Base-by-base conservation (phyloP, 1,140 invertebrate species). In the Zaprionus tsacasi region DNA sequence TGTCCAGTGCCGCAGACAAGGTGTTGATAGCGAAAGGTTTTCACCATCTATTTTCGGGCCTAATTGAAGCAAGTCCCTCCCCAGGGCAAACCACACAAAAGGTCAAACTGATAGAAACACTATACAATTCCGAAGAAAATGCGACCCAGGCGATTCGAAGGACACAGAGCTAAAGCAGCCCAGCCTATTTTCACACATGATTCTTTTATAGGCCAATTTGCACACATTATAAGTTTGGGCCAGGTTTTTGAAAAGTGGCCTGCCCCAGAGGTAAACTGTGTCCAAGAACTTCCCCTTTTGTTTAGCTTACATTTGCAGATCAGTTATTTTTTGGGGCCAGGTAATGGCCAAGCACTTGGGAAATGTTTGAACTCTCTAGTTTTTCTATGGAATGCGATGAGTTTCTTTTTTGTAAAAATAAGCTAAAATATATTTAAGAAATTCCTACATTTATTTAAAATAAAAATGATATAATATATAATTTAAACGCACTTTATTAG, bases 151-250 rank as follows among this genome's bases (percentile, higher is more conserved):
- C 45, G 30, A 33, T 70, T 79, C 56, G 15, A 6, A 15, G 45
- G 35, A 13, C 33, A n/a, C 27, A 64, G 35, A 48, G 43, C n/a
- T 7, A 10, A 3, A 7, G 6, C 7, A 50, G 43, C 25, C 40
- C 54, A 57, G 30, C 58, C 50, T 59, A 13, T 69, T 70, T 81
- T 85, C 82, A 86, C 81, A 85, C 81, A 85, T 86, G 81, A 85
- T 86, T 85, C 81, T 85, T 86, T 83, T 68, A 82, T 88, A 70
- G 82, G 66, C 83, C 82, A 87, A 87, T 87, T 87, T 87, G 83
- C 82, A 87, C 82, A 87, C 82, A 87, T 87, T 87, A 85, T 81
- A 85, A 85, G 74, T 85, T 85, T 70, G 56, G 27, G 45, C 12
- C 54, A 17, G 25, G 54, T 57, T 36, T 15, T 36, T 25, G 57